Conservation (phyloP, 1,140 invertebrate species). For the Eriosoma lanigerum region DNA sequence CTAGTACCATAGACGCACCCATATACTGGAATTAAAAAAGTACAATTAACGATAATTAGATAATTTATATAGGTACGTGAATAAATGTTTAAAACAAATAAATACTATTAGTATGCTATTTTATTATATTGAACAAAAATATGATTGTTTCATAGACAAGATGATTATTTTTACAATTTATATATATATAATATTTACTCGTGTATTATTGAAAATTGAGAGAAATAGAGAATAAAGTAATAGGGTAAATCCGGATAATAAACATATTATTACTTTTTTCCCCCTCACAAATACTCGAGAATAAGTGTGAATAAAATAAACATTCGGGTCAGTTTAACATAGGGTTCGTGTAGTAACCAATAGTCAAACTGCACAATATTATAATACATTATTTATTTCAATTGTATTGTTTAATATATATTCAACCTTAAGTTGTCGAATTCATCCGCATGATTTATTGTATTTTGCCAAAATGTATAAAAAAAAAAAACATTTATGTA, state of each 20-base stretch:
- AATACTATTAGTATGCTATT: no score
- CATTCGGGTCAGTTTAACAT: slow-evolving; percentile 36
- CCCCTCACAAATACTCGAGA: not conserved
- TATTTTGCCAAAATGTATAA: no score
- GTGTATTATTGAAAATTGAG: not conserved
- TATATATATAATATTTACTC: not conserved
- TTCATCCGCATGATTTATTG: not conserved
- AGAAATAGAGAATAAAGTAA: not conserved
- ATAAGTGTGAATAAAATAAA: not conserved
- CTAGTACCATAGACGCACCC: slow-evolving; percentile 56
- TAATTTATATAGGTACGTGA: no score
- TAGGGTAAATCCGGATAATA: not conserved
- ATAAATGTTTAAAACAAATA: no score
- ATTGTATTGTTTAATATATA: slow-evolving; percentile 7
- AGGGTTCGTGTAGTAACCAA: not conserved
- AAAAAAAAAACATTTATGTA: not conserved
- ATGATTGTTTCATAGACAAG: slow-evolving; percentile 24
- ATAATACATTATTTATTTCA: slow-evolving; percentile 5
- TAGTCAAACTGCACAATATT: slow-evolving; percentile 16
- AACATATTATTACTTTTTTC: slow-evolving; percentile 3
- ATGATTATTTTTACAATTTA: not conserved
- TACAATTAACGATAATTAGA: no score
- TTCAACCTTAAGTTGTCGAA: not conserved
- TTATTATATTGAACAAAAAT: not conserved
- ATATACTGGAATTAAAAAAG: slow-evolving; percentile 55